These are phyloP conservation scores for Lepus timidus DNA, from an alignment of 2,113 vertebrate genomes.

Conservation along the genomic window DNA sequence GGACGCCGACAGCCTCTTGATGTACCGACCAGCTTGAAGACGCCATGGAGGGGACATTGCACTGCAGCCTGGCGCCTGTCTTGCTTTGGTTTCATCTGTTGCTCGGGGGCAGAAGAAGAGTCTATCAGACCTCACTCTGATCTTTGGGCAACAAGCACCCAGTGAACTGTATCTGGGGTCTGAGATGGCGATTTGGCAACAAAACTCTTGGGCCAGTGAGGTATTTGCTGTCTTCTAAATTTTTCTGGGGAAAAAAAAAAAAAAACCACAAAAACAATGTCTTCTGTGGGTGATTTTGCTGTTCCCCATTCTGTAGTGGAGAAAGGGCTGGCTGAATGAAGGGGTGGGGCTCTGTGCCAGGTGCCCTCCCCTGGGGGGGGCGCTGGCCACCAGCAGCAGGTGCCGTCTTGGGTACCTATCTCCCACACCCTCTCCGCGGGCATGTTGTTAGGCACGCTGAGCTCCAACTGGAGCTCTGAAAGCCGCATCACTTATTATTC, in stretches of 20 bases:
- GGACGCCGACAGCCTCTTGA: background rate
- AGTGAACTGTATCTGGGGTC: slow-evolving; percentile 1
- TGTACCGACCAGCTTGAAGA: slow-evolving; percentile 12
- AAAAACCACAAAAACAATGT: background rate
- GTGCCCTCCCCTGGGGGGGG: too few species aligned
- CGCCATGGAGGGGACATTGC: background rate
- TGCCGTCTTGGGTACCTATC: background rate
- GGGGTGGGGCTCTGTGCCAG: too few species aligned
- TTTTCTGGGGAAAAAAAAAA: slow-evolving; percentile 39
- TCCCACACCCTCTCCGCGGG: background rate
- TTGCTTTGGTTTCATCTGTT: slow-evolving; percentile 38
- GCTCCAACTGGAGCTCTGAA: background rate
- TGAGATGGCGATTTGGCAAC: slow-evolving; percentile 48
- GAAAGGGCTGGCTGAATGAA: background rate
- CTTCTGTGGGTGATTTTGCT: slow-evolving; percentile 61
- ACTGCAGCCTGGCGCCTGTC: background rate
- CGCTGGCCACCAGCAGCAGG: background rate
- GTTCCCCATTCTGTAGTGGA: background rate
- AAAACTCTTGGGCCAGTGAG: slow-evolving; percentile 60
- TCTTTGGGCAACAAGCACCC: background rate
- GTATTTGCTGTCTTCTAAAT: slow-evolving; percentile 40
- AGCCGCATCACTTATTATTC: slow-evolving; percentile 66
- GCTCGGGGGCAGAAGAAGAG: background rate
- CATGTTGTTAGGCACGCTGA: background rate
- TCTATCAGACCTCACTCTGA: background rate